phyloP scores from a whole-genome alignment of 2,113 vertebrate genomes.

The Oophaga pumilio region DNA sequence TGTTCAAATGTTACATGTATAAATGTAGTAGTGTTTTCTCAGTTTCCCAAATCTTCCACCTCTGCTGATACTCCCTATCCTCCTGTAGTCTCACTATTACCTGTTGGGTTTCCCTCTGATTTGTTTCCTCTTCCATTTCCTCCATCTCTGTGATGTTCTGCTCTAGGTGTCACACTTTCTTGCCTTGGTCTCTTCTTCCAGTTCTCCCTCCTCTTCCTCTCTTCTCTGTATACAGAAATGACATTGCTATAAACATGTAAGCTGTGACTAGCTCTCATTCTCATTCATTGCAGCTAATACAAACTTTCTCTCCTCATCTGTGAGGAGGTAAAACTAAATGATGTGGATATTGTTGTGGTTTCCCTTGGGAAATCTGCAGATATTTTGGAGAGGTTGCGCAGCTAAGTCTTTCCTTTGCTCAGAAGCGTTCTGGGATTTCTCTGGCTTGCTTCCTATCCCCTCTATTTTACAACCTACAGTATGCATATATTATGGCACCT shows the following conservation, averaged over 20 bases:
- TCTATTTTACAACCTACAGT: constrained; percentile 45
- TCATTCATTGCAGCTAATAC: constrained; percentile 34
- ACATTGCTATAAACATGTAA: constrained; percentile 14
- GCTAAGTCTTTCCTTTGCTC: constrained; percentile 47
- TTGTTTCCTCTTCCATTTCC: neutral
- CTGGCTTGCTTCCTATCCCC: constrained; percentile 40
- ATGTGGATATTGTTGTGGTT: constrained; percentile 48
- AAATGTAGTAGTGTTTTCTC: constrained; percentile 47
- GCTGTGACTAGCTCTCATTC: neutral
- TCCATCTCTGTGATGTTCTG: neutral
- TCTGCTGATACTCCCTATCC: constrained; percentile 22
- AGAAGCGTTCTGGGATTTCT: constrained; percentile 18
- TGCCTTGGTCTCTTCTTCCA: neutral
- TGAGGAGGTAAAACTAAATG: constrained; percentile 48
- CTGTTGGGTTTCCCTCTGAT: neutral
- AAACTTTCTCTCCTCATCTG: constrained; percentile 45
- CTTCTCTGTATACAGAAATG: constrained; percentile 6
- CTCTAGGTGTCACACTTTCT: neutral
- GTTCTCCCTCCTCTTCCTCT: neutral
- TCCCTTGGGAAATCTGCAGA: constrained; percentile 51
- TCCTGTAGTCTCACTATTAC: neutral
- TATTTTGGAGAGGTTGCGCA: constrained; percentile 42
- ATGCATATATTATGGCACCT: constrained; percentile 53
- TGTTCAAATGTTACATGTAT: constrained; percentile 35
- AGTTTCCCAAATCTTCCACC: constrained; percentile 43